Evolutionary conservation across 2,888 invertebrate genomes (phyloP).

Genomic region (Chesias legatella): DNA sequence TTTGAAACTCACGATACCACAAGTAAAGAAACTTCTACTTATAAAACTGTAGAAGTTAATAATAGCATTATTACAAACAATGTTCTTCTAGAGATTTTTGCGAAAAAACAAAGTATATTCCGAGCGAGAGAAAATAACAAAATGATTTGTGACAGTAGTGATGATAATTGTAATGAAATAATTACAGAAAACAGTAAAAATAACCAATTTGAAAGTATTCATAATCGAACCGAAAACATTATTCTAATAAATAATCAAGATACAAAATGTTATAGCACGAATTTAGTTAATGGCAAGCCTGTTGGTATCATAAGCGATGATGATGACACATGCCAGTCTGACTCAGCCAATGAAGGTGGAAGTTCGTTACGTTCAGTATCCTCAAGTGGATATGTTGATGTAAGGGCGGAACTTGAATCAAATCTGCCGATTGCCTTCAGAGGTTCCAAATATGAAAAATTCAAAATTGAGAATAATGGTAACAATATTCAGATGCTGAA

Average conservation of each 20-base stretch:
- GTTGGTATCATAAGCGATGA: too few relatives aligned
- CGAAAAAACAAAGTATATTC: not conserved
- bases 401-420: too few relatives aligned
- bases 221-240: not conserved
- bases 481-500: too few relatives aligned
- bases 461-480: too few relatives aligned
- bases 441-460: too few relatives aligned
- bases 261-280: not conserved
- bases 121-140: not conserved
- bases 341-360: too few relatives aligned
- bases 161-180: not conserved
- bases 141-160: not conserved
- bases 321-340: too few relatives aligned
- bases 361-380: too few relatives aligned
- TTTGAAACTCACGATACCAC: conserved; percentile 18
- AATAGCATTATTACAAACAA: conserved; percentile 6
- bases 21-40: conserved; percentile 1
- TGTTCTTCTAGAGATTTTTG: conserved; percentile 3
- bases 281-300: not conserved
- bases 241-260: not conserved
- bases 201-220: not conserved
- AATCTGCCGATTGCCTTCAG: too few relatives aligned
- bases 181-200: not conserved
- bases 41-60: conserved; percentile 9
- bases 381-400: too few relatives aligned